Evolutionary conservation across 53 echinoderm and acorn worm species (phyloP).

Genomic region (Antedon mediterranea): DNA sequence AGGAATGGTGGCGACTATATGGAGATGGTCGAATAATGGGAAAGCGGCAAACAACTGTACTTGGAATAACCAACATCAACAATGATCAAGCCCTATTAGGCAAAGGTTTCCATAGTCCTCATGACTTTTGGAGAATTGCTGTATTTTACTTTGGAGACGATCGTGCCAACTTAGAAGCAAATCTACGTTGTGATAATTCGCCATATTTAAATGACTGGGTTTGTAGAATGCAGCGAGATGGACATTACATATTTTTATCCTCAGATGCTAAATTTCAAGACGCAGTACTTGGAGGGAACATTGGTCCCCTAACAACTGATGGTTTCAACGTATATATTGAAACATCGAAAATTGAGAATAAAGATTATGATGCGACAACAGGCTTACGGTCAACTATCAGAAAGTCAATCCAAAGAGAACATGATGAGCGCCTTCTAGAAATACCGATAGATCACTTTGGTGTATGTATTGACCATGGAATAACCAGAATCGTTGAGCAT

Average conservation of each 20-base stretch:
- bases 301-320: slow-evolving; percentile 1
- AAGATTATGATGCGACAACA: no score
- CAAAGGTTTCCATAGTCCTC: slow-evolving; percentile 12
- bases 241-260: slow-evolving; percentile 8
- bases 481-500: slow-evolving; percentile 2
- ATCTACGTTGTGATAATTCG: not conserved
- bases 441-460: not conserved
- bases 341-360: no score
- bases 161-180: slow-evolving; percentile 6
- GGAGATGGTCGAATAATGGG: slow-evolving; percentile 12
- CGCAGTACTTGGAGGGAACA: slow-evolving; percentile 5
- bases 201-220: slow-evolving; percentile 8
- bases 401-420: no score
- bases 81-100: slow-evolving; percentile 13
- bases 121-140: slow-evolving; percentile 10
- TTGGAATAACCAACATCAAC: slow-evolving; percentile 12
- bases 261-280: slow-evolving; percentile 13
- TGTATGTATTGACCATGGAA: slow-evolving; percentile 1
- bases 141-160: slow-evolving; percentile 15
- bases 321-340: slow-evolving; percentile 8
- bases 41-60: slow-evolving; percentile 3
- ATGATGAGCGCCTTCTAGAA: not conserved
- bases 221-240: not conserved
- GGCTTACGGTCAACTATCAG: no score
- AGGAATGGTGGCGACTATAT: slow-evolving; percentile 14